Evolutionary conservation across 2,888 invertebrate genomes (phyloP).

Genomic region (Salticus scenicus): DNA sequence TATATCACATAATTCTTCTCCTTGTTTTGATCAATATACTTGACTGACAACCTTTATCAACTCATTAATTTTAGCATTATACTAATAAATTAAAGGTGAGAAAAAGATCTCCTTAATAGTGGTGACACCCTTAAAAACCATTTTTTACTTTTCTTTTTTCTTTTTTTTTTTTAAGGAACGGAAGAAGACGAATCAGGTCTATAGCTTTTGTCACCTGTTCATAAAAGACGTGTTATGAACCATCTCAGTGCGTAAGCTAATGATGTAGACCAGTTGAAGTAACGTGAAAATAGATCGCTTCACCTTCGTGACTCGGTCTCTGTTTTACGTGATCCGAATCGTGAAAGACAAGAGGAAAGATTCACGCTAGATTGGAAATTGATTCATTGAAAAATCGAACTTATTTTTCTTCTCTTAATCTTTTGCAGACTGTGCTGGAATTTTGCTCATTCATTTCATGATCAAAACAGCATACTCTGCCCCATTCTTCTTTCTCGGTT

Average conservation of each 20-base stretch:
- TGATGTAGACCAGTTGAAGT: slow-evolving; percentile 29
- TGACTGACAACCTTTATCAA: slow-evolving; percentile 41
- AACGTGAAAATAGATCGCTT: not conserved
- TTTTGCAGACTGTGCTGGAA: not conserved
- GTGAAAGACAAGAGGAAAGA: not conserved
- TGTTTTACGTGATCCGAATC: slow-evolving; percentile 38
- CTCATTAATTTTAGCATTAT: slow-evolving; percentile 65
- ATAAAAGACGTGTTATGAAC: too few species aligned
- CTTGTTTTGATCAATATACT: slow-evolving; percentile 4
- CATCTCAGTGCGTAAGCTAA: slow-evolving; percentile 25
- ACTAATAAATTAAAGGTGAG: slow-evolving; percentile 68
- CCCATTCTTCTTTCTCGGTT: too few species aligned
- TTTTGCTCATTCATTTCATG: not conserved
- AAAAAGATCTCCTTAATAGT: slow-evolving; percentile 45
- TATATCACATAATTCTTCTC: too few species aligned
- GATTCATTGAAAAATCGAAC: slow-evolving; percentile 46
- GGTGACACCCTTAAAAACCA: slow-evolving; percentile 56
- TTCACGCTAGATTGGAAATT: slow-evolving; percentile 20
- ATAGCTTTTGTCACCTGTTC: slow-evolving; percentile 47
- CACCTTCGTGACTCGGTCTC: not conserved
- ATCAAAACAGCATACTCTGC: too few species aligned
- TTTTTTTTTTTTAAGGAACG: too few species aligned
- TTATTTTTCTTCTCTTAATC: not conserved
- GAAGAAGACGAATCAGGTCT: slow-evolving; percentile 35
- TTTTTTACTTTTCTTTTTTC: too few species aligned